Evolutionary conservation across 2,888 invertebrate genomes (phyloP).

Genomic region (Aplocera efformata): DNA sequence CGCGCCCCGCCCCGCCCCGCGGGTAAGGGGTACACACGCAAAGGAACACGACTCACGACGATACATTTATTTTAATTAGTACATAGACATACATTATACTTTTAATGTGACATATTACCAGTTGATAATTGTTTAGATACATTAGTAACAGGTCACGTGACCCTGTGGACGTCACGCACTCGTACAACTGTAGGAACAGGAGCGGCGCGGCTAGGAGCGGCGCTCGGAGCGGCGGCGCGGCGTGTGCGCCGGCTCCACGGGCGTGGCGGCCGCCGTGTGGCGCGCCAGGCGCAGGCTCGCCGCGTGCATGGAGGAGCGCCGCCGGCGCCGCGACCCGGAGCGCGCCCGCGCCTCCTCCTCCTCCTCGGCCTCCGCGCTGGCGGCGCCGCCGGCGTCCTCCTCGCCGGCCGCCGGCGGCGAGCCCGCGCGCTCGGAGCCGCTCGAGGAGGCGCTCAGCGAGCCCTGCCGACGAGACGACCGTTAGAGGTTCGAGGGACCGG

Average conservation of each 20-base stretch:
- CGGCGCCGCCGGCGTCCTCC: conserved; percentile 16
- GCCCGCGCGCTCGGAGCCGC: conserved; percentile 23
- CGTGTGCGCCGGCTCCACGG: conserved; percentile 5
- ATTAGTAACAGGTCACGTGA: no score
- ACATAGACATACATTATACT: no score
- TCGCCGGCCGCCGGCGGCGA: conserved; percentile 16
- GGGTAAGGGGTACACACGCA: no score
- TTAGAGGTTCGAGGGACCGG: no score
- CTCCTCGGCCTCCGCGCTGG: conserved; percentile 13
- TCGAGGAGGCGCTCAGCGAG: conserved; percentile 38
- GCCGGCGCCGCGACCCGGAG: conserved; percentile 31
- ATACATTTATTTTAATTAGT: no score
- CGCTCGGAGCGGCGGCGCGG: conserved; percentile 9
- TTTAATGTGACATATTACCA: no score
- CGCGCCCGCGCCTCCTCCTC: conserved; percentile 25
- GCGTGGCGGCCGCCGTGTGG: conserved; percentile 28
- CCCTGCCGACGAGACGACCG: conserved; percentile 36
- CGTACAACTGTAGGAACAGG: no score
- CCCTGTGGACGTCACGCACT: no score
- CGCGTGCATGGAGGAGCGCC: conserved; percentile 64
- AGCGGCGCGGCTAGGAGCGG: no score
- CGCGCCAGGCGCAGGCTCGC: conserved; percentile 63
- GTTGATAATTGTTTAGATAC: no score
- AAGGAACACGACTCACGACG: no score
- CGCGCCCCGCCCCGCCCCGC: no score